These are phyloP conservation scores for Leptopilina syphax DNA, from an alignment of 2,888 invertebrate species.

Conservation along the genomic window DNA sequence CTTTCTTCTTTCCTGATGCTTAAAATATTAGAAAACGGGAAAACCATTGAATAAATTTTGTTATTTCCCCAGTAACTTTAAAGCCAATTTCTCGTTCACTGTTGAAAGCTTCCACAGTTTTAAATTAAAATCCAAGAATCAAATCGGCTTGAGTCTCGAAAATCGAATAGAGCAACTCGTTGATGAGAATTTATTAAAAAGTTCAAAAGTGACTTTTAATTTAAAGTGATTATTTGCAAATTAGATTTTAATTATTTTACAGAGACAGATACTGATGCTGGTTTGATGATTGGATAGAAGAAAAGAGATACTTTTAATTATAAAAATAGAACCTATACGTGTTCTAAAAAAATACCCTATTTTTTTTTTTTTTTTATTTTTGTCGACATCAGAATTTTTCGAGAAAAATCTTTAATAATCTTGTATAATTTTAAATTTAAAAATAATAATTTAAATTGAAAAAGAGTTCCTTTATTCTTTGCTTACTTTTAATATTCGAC, in stretches of 20 bases:
- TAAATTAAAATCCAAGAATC: conserved; percentile 20
- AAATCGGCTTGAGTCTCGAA: neutral
- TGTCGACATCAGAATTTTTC: neutral
- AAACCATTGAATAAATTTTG: conserved; percentile 12
- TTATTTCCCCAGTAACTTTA: conserved; percentile 23
- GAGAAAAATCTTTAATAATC: neutral
- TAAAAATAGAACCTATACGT: too few relatives aligned
- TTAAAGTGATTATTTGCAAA: conserved; percentile 1
- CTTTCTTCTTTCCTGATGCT: neutral
- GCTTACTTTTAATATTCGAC: neutral
- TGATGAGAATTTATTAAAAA: conserved; percentile 11
- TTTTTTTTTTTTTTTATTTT: too few relatives aligned
- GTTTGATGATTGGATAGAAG: neutral
- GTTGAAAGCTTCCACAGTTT: conserved; percentile 24
- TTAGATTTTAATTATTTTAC: conserved; percentile 8
- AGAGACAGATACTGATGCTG: neutral
- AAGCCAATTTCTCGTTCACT: conserved; percentile 10
- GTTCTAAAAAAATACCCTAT: too few relatives aligned
- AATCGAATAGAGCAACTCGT: conserved; percentile 3
- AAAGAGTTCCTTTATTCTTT: neutral
- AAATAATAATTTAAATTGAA: neutral
- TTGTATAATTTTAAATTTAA: neutral
- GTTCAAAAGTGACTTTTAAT: neutral
- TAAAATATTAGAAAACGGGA: conserved; percentile 3
- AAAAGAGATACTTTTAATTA: neutral